Evolutionary conservation across 2,113 vertebrate species (phyloP).

Genomic region (Dipodomys spectabilis): DNA sequence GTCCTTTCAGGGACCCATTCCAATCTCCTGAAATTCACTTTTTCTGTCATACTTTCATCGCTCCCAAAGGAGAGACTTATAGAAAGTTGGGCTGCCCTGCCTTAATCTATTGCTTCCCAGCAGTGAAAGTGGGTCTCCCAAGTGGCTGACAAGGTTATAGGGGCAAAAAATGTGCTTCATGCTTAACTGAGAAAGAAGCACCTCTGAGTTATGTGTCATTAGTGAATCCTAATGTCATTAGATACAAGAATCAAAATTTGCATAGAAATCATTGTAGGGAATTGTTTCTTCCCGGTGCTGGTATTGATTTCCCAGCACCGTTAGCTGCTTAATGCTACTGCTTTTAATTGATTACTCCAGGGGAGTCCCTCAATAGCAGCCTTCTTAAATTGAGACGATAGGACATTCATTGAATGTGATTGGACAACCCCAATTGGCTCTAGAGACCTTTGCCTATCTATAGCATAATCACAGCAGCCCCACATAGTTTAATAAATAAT

Average conservation of each 20-base stretch:
- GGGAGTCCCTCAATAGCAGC: conserved; percentile 60
- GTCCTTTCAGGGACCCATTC: conserved; percentile 14
- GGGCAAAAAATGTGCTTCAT: conserved; percentile 56
- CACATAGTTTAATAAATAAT: conserved; percentile 52
- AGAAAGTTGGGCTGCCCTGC: conserved; percentile 26
- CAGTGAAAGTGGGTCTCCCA: conserved; percentile 59
- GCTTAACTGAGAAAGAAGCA: conserved; percentile 74
- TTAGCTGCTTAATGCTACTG: conserved; percentile 78
- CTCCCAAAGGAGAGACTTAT: conserved; percentile 31
- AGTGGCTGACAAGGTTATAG: conserved; percentile 14
- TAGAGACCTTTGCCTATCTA: conserved; percentile 56
- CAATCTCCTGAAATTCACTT: conserved; percentile 34
- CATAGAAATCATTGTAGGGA: conserved; percentile 78
- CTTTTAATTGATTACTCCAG: conserved; percentile 81
- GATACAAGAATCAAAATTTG: conserved; percentile 80
- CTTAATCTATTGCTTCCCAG: conserved; percentile 66
- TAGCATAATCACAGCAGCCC: conserved; percentile 40
- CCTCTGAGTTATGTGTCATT: conserved; percentile 76
- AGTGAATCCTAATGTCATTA: conserved; percentile 75
- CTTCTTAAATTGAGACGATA: conserved; percentile 72
- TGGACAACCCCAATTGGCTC: conserved; percentile 65
- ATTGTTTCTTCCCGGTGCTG: conserved; percentile 67
- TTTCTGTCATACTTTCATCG: conserved; percentile 32
- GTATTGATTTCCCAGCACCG: conserved; percentile 77
- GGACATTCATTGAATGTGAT: conserved; percentile 73